Evolutionary conservation across 2,888 invertebrate genomes (phyloP).

Genomic region (Arctia plantaginis): DNA sequence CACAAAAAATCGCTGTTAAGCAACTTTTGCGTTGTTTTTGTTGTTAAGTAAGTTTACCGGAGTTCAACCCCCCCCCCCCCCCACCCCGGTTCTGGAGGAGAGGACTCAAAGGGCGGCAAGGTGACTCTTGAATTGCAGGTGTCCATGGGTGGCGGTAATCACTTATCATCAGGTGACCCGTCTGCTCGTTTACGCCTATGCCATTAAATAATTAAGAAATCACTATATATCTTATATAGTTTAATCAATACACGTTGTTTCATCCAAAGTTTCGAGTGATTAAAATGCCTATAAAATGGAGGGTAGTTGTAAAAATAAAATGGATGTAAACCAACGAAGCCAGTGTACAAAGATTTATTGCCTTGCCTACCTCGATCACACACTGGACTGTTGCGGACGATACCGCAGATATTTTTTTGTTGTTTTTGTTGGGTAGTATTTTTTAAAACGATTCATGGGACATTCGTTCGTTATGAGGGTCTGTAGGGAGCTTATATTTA

Average conservation of each 20-base stretch:
- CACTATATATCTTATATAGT: background rate
- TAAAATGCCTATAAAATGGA: constrained; percentile 23
- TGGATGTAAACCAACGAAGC: constrained; percentile 16
- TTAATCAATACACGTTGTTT: constrained; percentile 22
- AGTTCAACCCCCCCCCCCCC: too few relatives aligned
- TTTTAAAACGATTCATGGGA: constrained; percentile 6
- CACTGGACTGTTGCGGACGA: constrained; percentile 20
- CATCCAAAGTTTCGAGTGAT: constrained; percentile 22
- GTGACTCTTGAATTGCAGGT: too few relatives aligned
- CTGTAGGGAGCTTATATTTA: background rate
- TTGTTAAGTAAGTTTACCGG: too few relatives aligned
- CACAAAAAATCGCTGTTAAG: too few relatives aligned
- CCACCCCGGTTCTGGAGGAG: too few relatives aligned
- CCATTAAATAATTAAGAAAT: background rate
- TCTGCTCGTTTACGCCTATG: too few relatives aligned
- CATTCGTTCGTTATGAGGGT: background rate
- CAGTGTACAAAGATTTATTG: constrained; percentile 25
- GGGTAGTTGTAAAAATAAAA: constrained; percentile 24
- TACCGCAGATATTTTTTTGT: constrained; percentile 5
- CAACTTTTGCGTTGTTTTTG: too few relatives aligned
- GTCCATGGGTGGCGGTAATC: too few relatives aligned
- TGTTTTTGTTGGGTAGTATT: constrained; percentile 12
- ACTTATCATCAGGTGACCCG: too few relatives aligned
- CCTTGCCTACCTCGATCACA: constrained; percentile 23
- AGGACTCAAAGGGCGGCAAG: too few relatives aligned